Percentiles rank a stretch among this genome's conserved stretches.
These are phyloP conservation scores for Hemicentrotus pulcherrimus DNA, from an alignment of 35 echinoderm and acorn worm genomes.

Conservation along the genomic window DNA sequence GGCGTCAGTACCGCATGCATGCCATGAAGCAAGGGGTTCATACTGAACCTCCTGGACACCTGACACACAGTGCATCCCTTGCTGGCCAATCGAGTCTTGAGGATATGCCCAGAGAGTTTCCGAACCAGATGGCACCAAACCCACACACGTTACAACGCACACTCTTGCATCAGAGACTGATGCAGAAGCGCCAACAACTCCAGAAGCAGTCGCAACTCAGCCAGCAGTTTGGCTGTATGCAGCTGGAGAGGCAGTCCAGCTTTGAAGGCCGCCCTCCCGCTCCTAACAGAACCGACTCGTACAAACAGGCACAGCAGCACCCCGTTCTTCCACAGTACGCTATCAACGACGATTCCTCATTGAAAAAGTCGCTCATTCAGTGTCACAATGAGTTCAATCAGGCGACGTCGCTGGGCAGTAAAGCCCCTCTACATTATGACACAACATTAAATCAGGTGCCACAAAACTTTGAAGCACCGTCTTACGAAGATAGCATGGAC, in stretches of 20 bases:
- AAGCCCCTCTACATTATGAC: not conserved
- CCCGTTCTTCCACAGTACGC: constrained; percentile 87
- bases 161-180: constrained; percentile 87
- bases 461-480: constrained; percentile 54
- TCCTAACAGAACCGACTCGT: constrained; percentile 88
- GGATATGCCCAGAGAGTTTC: constrained; percentile 68
- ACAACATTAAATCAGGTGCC: constrained; percentile 21
- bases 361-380: constrained; percentile 46
- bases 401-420: not conserved
- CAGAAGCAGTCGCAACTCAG: constrained; percentile 96
- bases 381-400: constrained; percentile 47
- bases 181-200: constrained; percentile 93
- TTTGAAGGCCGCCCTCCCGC: constrained; percentile 92
- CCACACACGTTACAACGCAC: constrained; percentile 75
- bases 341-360: constrained; percentile 50
- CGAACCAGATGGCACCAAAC: constrained; percentile 62
- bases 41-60: constrained; percentile 63
- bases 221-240: constrained; percentile 93
- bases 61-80: constrained; percentile 35
- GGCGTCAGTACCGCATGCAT: constrained; percentile 73
- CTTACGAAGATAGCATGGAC: constrained; percentile 72
- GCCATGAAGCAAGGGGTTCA: constrained; percentile 75
- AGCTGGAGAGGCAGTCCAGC: constrained; percentile 91
- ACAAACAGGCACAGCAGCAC: constrained; percentile 95
- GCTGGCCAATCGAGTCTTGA: constrained; percentile 70